Conservation (phyloP, 2,797 vertebrate species). For the Muscicapa comitata region DNA sequence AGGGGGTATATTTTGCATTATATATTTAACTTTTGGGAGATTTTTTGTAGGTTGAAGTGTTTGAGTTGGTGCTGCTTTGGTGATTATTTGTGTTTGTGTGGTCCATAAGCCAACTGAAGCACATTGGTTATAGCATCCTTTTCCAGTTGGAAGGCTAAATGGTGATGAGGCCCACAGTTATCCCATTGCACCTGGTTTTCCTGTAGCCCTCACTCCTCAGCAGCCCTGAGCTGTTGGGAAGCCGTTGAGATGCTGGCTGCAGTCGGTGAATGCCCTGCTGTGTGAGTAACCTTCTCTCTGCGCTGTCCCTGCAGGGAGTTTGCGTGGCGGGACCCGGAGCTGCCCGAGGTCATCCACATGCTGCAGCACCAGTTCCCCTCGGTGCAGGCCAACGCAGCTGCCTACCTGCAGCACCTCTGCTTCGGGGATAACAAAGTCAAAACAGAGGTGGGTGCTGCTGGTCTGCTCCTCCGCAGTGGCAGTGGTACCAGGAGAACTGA, state of each 20-base stretch:
- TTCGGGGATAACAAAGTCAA: conserved; percentile 93
- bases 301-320: conserved; percentile 83
- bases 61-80: not conserved
- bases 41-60: not conserved
- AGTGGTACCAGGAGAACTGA: rapidly evolving
- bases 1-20: not conserved
- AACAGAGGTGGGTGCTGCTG: conserved; percentile 79
- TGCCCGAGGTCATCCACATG: conserved; percentile 97
- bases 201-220: not conserved
- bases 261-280: rapidly evolving
- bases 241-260: not conserved
- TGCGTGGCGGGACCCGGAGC: conserved; percentile 93
- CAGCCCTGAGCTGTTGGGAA: not conserved
- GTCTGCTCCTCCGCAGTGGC: not conserved
- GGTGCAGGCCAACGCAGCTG: conserved; percentile 94
- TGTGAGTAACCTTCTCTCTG: not conserved
- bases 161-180: not conserved
- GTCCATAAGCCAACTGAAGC: not conserved
- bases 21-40: not conserved
- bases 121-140: rapidly evolving
- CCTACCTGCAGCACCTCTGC: conserved; percentile 97
- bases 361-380: conserved; percentile 98
- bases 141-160: not conserved
- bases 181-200: rapidly evolving
- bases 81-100: not conserved